These are phyloP conservation scores for Leucoma salicis DNA, from an alignment of 2,888 invertebrate genomes.

Conservation along the genomic window DNA sequence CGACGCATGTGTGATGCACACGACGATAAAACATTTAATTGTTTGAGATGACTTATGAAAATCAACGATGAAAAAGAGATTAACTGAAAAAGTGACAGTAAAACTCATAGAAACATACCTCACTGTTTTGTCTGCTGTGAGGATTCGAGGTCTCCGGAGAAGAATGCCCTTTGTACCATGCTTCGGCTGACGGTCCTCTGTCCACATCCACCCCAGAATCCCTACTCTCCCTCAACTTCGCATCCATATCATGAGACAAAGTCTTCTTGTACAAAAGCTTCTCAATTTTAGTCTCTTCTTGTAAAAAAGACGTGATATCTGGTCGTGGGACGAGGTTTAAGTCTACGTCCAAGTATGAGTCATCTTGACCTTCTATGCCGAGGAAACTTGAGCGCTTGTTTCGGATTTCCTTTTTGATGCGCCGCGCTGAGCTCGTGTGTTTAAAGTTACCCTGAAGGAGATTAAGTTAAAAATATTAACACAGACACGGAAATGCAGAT, in stretches of 20 bases:
- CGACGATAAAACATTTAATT: too few relatives aligned
- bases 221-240: conserved; percentile 84
- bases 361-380: conserved; percentile 89
- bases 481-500: too few relatives aligned
- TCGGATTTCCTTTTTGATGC: conserved; percentile 92
- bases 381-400: conserved; percentile 93
- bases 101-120: conserved; percentile 58
- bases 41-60: too few relatives aligned
- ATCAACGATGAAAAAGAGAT: too few relatives aligned
- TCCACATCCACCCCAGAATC: conserved; percentile 91
- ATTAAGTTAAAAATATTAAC: too few relatives aligned
- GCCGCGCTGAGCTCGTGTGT: conserved; percentile 90
- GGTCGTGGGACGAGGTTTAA: conserved; percentile 87
- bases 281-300: conserved; percentile 89
- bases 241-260: conserved; percentile 86
- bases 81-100: too few relatives aligned
- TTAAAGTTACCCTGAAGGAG: conserved; percentile 84
- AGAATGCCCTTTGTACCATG: conserved; percentile 80
- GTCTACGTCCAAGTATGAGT: conserved; percentile 86
- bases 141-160: conserved; percentile 82
- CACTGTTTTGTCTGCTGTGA: conserved; percentile 91
- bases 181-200: conserved; percentile 79
- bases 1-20: too few relatives aligned
- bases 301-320: conserved; percentile 90
- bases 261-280: conserved; percentile 89